Percentiles rank a stretch among this genome's conserved stretches.
phyloP scores from a whole-genome alignment of 92 coral and sea anemone species.

The Bergia sp. region DNA sequence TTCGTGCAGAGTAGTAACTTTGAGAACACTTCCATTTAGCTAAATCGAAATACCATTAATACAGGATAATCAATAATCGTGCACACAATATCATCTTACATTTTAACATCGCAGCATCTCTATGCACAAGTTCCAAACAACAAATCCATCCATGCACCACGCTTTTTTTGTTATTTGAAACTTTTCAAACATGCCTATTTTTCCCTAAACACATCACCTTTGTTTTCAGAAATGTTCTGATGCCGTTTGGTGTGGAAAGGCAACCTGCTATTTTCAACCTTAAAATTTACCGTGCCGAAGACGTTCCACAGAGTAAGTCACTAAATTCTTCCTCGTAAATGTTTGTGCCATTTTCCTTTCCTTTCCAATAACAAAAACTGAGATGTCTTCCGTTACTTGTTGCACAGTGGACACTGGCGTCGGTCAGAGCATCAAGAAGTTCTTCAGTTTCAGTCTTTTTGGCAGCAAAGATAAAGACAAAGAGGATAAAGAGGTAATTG shows the following conservation, averaged over 20 bases:
- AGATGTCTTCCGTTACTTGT: not conserved
- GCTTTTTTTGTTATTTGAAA: not conserved
- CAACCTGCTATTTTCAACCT: constrained; percentile 88
- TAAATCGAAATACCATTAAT: too few species aligned
- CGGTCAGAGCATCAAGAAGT: constrained; percentile 94
- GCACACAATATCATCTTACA: too few species aligned
- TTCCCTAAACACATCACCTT: not conserved
- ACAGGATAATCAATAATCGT: too few species aligned
- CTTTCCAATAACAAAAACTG: not conserved
- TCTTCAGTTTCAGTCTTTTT: constrained; percentile 86
- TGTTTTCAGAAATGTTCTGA: constrained; percentile 71
- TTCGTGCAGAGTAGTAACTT: too few species aligned
- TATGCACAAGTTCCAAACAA: too few species aligned
- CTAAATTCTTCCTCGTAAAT: too few species aligned
- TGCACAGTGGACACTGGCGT: constrained; percentile 91
- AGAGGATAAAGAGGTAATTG: constrained; percentile 51
- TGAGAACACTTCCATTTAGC: too few species aligned
- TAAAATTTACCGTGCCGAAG: constrained; percentile 86
- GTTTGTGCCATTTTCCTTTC: not conserved
- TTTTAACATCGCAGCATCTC: too few species aligned
- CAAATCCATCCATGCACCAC: too few species aligned
- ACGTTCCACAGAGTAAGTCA: constrained; percentile 91
- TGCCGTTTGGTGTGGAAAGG: constrained; percentile 83
- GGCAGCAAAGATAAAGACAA: constrained; percentile 61
- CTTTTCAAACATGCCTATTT: not conserved